phyloP scores from a whole-genome alignment of 2,113 vertebrate species.

The Uria lomvia region DNA sequence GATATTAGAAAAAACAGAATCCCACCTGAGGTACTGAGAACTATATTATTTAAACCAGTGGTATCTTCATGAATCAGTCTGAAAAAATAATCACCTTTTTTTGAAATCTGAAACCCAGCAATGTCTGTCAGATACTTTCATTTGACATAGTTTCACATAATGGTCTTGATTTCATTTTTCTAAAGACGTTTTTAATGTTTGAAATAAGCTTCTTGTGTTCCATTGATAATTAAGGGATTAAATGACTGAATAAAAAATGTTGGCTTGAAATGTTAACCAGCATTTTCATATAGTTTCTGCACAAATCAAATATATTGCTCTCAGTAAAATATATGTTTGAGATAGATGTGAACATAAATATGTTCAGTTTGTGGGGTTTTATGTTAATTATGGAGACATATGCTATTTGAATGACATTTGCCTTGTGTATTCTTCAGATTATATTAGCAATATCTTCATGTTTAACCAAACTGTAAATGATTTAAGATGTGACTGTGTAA shows the following conservation, averaged over 20 bases:
- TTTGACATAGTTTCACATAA: not conserved
- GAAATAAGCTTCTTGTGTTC: not conserved
- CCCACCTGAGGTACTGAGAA: not conserved
- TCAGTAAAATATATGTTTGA: not conserved
- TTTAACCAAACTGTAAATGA: not conserved
- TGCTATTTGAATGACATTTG: not conserved
- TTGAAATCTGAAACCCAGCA: not conserved
- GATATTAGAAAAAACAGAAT: not conserved
- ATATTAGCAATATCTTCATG: not conserved
- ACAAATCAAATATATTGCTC: not conserved
- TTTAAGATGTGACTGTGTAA: not conserved
- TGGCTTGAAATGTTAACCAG: not conserved
- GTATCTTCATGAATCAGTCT: not conserved
- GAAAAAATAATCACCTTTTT: not conserved
- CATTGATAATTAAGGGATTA: not conserved
- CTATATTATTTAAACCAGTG: not conserved
- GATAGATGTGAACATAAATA: not conserved
- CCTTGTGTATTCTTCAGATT: not conserved
- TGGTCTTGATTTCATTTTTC: not conserved
- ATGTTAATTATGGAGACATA: not conserved
- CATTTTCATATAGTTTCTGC: not conserved
- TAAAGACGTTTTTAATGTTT: not conserved
- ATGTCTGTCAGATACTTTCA: not conserved
- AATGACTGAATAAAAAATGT: not conserved
- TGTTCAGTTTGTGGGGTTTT: not conserved